Evolutionary conservation across 1,140 invertebrate species (phyloP).

Genomic region (Grapholita molesta): DNA sequence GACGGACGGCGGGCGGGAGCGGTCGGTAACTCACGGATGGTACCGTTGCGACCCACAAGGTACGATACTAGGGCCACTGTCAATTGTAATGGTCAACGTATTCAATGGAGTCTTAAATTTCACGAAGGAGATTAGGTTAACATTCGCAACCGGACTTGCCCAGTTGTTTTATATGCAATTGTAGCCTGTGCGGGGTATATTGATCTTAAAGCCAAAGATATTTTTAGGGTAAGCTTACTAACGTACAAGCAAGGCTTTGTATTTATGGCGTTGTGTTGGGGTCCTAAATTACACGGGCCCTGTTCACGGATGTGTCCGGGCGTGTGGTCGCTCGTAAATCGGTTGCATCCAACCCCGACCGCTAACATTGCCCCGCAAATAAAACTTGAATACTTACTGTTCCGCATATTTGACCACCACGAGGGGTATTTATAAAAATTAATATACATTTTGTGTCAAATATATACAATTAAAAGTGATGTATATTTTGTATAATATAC

Average conservation of each 20-base stretch:
- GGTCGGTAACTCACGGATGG: conserved; percentile 4
- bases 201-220: neutral
- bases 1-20: conserved; percentile 11
- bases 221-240: neutral
- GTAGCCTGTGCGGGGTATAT: neutral
- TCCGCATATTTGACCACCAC: neutral
- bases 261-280: neutral
- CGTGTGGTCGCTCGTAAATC: neutral
- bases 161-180: neutral
- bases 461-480: no score
- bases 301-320: neutral
- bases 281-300: neutral
- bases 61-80: neutral
- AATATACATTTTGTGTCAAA: no score
- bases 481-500: no score
- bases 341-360: neutral
- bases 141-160: neutral
- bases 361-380: neutral
- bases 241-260: neutral
- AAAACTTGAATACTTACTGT: neutral
- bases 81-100: conserved; percentile 9
- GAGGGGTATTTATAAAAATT: neutral
- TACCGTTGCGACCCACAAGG: conserved; percentile 11
- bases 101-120: conserved; percentile 12
- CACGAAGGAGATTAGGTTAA: conserved; percentile 5